Conservation (phyloP, 2,888 invertebrate species). For the Drosophila colorata region DNA sequence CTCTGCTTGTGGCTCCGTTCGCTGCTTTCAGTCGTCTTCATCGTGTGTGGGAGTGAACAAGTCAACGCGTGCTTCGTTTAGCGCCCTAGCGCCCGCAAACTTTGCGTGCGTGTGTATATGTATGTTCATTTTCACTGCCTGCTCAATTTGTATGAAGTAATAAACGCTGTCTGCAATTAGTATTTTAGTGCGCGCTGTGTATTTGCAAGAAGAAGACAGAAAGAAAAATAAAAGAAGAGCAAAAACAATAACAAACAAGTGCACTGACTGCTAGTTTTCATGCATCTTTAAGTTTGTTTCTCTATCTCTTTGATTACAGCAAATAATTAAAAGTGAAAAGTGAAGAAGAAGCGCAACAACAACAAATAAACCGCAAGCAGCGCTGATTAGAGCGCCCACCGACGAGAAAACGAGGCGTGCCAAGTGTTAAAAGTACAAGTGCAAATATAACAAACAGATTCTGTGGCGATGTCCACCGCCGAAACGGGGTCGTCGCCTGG, state of each 20-base stretch:
- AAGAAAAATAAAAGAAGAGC: constrained; percentile 11
- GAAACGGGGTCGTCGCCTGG: constrained; percentile 85
- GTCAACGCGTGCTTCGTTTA: constrained; percentile 28
- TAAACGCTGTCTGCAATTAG: constrained; percentile 68
- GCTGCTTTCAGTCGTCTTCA: constrained; percentile 49
- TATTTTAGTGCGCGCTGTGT: constrained; percentile 49
- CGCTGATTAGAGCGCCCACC: constrained; percentile 42
- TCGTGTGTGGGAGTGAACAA: constrained; percentile 68
- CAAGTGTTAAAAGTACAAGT: constrained; percentile 46
- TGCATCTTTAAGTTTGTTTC: constrained; percentile 43
- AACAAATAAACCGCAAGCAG: constrained; percentile 24
- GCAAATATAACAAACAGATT: constrained; percentile 44
- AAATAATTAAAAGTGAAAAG: constrained; percentile 57
- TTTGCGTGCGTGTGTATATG: constrained; percentile 48
- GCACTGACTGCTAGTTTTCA: constrained; percentile 14
- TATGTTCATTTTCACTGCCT: constrained; percentile 57
- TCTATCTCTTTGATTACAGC: constrained; percentile 51
- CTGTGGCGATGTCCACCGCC: constrained; percentile 83
- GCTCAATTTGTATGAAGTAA: constrained; percentile 76
- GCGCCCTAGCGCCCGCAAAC: constrained; percentile 44
- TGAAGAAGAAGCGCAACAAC: constrained; percentile 21
- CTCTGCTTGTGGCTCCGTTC: constrained; percentile 22
- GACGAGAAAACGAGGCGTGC: constrained; percentile 12
- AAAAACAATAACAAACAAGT: constrained; percentile 49
- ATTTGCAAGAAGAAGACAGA: constrained; percentile 9